These are phyloP conservation scores for Parapsyche elsis DNA, from an alignment of 1,140 invertebrate species.

Conservation along the genomic window DNA sequence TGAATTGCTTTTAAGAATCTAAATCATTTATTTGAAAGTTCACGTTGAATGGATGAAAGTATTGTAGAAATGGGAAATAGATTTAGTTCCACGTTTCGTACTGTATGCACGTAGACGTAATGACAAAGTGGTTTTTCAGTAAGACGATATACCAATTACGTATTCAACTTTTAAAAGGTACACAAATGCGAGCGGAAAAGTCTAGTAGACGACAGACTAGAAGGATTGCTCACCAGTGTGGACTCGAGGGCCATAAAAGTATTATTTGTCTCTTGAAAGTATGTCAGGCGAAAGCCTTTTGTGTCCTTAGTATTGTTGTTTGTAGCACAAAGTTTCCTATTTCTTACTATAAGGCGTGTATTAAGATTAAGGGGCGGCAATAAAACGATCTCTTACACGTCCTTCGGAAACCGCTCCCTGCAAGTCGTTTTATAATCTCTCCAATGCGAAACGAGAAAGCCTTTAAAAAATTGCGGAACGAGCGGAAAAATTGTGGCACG, in stretches of 20 bases:
- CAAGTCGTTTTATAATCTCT: not conserved
- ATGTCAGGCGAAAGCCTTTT: constrained; percentile 32
- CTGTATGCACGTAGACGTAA: too few relatives aligned
- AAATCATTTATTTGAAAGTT: too few relatives aligned
- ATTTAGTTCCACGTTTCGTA: too few relatives aligned
- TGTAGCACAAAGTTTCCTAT: constrained; percentile 22
- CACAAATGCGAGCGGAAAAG: not conserved
- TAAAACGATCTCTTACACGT: constrained; percentile 8
- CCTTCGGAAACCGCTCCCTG: not conserved
- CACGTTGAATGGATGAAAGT: too few relatives aligned
- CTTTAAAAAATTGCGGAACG: too few relatives aligned
- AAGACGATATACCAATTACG: too few relatives aligned
- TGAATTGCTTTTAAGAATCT: too few relatives aligned
- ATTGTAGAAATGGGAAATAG: too few relatives aligned
- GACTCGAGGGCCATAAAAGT: constrained; percentile 25
- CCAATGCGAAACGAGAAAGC: too few relatives aligned
- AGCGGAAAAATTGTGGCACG: too few relatives aligned
- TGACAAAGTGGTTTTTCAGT: too few relatives aligned
- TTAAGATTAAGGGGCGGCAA: constrained; percentile 32
- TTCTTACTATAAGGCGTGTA: constrained; percentile 5
- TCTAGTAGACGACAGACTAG: not conserved
- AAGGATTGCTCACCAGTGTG: constrained; percentile 13
- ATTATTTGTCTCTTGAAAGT: constrained; percentile 38
- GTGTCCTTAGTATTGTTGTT: constrained; percentile 24
- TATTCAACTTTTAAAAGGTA: too few relatives aligned